Percentiles rank a stretch among this genome's conserved stretches.
Conservation (phyloP, 2,113 vertebrate genomes). For the Coptodon bakossiorum region DNA sequence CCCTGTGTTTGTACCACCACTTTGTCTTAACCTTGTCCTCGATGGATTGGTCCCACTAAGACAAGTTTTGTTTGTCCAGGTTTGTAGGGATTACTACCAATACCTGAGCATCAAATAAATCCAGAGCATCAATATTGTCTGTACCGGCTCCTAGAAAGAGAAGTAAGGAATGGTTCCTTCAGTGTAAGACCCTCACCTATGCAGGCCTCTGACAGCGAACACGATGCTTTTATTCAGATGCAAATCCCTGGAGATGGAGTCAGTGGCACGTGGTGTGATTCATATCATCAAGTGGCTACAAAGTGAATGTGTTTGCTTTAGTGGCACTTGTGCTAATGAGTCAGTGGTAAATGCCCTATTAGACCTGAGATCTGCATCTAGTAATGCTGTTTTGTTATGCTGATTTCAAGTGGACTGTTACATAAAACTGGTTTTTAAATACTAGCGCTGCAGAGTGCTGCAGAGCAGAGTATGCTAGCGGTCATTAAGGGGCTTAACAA, state of each 20-base stretch:
- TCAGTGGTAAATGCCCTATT: slow-evolving; percentile 11
- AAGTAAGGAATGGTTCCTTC: neutral
- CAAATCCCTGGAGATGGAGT: neutral
- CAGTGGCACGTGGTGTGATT: neutral
- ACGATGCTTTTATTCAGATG: neutral
- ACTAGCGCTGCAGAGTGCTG: neutral
- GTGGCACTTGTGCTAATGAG: slow-evolving; percentile 30
- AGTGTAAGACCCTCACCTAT: neutral
- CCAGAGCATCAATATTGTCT: neutral
- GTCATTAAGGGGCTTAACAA: neutral
- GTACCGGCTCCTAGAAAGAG: neutral
- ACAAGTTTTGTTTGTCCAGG: neutral
- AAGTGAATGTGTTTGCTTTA: slow-evolving; percentile 25
- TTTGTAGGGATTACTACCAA: neutral
- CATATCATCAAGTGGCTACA: slow-evolving; percentile 20
- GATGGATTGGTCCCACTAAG: neutral
- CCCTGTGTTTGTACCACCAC: neutral
- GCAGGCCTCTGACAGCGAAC: neutral
- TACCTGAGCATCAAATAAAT: neutral
- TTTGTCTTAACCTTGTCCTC: neutral
- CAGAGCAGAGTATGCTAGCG: neutral
- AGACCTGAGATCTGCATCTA: neutral
- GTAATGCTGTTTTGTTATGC: neutral
- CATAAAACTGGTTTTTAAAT: neutral
- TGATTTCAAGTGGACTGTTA: neutral